A percentile compares a stretch with the other conserved stretches of the same genome.
Conservation (phyloP, 2,888 invertebrate species). For the Ariolimax columbianus region DNA sequence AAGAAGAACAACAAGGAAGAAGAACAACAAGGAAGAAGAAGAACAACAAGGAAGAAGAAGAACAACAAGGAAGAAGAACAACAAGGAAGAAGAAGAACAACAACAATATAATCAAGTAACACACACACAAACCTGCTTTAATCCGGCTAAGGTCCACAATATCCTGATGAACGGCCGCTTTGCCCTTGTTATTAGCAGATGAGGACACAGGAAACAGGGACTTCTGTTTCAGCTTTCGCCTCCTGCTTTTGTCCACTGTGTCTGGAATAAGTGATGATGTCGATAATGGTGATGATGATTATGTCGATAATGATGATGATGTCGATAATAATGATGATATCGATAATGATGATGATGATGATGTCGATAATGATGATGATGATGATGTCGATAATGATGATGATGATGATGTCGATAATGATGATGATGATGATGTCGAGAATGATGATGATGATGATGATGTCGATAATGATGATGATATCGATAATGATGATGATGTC, state of each 20-base stretch:
- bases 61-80: too few species aligned
- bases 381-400: too few species aligned
- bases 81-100: neutral
- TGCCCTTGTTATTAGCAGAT: constrained; percentile 36
- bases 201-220: constrained; percentile 43
- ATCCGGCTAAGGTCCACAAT: constrained; percentile 37
- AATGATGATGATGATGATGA: too few species aligned
- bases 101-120: neutral
- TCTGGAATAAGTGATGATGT: constrained; percentile 23
- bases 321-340: neutral
- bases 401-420: too few species aligned
- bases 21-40: neutral
- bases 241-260: constrained; percentile 8
- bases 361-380: too few species aligned
- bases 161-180: constrained; percentile 35
- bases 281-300: neutral
- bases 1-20: neutral
- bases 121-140: constrained; percentile 30
- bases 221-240: constrained; percentile 17
- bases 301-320: too few species aligned
- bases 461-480: too few species aligned
- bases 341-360: constrained; percentile 5
- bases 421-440: too few species aligned
- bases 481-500: too few species aligned
- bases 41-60: neutral